Evolutionary conservation across 2,888 invertebrate genomes (phyloP).

Genomic region (Notocelia uddmanniana): DNA sequence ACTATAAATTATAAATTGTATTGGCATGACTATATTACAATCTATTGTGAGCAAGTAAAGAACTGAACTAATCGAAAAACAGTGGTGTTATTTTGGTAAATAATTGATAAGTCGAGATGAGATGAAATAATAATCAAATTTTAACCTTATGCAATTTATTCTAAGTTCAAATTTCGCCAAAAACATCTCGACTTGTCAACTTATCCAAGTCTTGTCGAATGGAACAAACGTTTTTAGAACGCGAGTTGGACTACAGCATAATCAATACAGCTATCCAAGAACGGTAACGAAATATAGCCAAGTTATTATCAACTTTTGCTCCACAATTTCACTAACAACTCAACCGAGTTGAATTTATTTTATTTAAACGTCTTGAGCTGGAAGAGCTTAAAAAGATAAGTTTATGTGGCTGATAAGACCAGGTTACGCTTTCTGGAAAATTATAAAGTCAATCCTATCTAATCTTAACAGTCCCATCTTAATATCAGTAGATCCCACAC

Average conservation of each 20-base stretch:
- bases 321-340: constrained; percentile 7
- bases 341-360: constrained; percentile 26
- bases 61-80: too few species aligned
- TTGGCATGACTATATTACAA: too few species aligned
- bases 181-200: too few species aligned
- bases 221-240: neutral
- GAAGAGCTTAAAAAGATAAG: neutral
- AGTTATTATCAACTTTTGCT: constrained; percentile 23
- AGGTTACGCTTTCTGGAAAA: neutral
- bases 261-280: neutral
- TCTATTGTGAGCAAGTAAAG: too few species aligned
- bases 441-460: too few species aligned
- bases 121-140: too few species aligned
- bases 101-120: too few species aligned
- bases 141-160: too few species aligned
- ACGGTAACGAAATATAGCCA: neutral
- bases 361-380: constrained; percentile 7
- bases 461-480: neutral
- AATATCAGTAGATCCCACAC: neutral
- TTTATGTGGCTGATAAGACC: neutral
- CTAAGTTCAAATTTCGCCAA: too few species aligned
- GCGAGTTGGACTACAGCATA: neutral
- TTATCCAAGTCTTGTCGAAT: too few species aligned
- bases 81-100: too few species aligned
- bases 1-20: too few species aligned